Evolutionary conservation across 1,140 invertebrate species (phyloP), one percentile per base, ranked within the genome.

Genomic region (Hirudo medicinalis): DNA sequence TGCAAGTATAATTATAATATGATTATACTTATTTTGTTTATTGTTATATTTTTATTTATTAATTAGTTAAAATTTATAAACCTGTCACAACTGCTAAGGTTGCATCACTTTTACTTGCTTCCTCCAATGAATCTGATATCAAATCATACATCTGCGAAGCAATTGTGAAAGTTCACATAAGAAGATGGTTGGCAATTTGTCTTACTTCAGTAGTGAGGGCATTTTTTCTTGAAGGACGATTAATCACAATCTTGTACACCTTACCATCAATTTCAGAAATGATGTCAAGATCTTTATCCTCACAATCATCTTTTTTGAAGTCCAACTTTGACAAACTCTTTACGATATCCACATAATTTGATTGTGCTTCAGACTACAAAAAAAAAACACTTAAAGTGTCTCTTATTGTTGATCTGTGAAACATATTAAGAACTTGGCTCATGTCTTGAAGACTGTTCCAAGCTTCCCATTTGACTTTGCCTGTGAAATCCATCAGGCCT

Each of bases 201-300:
- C 72, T 75, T 76, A 85, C 85, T 77, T 85, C 76, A 22, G 72
- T 73, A 67, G 85, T 87, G 3, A 94, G 80, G 13, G 91, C 89
- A 86, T 95, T 95, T 78, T 88, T 90, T 76, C 87, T 89, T 54
- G 79, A 76, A 13, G 89, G 89, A 75, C 82, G 76, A 74, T 83
- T 82, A 0, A 83, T 84, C 69, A 82, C 85, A n/a, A 95, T 86
- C 69, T 83, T 85, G 72, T 82, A 83, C 8, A 89, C 80, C 74
- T 84, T 84, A 76, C 85, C 83, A 68, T 84, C 75, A 17, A 78
- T 74, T 5, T 63, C 29, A 63, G 57, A 19, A 63, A 71, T 76
- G 11, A 80, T 75, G 25, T 72, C 69, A 13, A 81, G 40, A 36
- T 75, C 77, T 63, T 79, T 71, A 71, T 76, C 81, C 71, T 78